phyloP scores from a whole-genome alignment of 2,888 invertebrate species.

The Tetropium fuscum region DNA sequence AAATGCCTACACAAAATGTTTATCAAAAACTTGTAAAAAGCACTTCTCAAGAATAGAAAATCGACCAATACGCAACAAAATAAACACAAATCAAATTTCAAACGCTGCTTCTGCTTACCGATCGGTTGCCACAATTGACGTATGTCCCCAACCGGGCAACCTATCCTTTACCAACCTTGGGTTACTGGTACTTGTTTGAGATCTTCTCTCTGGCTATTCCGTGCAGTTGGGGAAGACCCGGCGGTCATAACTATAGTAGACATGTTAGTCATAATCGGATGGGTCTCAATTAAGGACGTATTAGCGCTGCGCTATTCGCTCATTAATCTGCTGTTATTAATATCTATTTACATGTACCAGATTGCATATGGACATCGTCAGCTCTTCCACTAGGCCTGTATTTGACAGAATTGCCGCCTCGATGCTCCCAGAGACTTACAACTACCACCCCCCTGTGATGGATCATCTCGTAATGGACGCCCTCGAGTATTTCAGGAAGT shows the following conservation, averaged over 20 bases:
- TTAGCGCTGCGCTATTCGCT: slow-evolving; percentile 52
- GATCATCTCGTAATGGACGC: slow-evolving; percentile 14
- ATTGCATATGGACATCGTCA: slow-evolving; percentile 39
- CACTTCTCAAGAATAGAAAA: too few relatives aligned
- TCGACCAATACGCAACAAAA: too few relatives aligned
- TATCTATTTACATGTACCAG: slow-evolving; percentile 59
- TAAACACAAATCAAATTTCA: too few relatives aligned
- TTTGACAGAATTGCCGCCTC: slow-evolving; percentile 36
- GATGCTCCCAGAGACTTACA: slow-evolving; percentile 12
- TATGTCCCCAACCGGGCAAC: too few relatives aligned
- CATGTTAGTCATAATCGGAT: slow-evolving; percentile 47
- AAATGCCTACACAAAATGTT: too few relatives aligned
- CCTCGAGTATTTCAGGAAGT: slow-evolving; percentile 2
- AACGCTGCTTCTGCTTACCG: too few relatives aligned
- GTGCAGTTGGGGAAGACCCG: neutral
- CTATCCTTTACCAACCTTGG: too few relatives aligned
- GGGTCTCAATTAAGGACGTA: slow-evolving; percentile 53
- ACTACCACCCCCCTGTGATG: slow-evolving; percentile 18
- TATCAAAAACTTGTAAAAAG: too few relatives aligned
- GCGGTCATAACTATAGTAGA: slow-evolving; percentile 29
- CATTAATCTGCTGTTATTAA: slow-evolving; percentile 61
- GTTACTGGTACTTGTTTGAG: too few relatives aligned
- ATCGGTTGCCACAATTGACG: too few relatives aligned
- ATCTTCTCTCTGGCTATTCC: slow-evolving; percentile 13
- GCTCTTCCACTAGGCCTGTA: slow-evolving; percentile 29